Evolutionary conservation across 2,888 invertebrate genomes (phyloP).

Genomic region (Oscheius sp.): DNA sequence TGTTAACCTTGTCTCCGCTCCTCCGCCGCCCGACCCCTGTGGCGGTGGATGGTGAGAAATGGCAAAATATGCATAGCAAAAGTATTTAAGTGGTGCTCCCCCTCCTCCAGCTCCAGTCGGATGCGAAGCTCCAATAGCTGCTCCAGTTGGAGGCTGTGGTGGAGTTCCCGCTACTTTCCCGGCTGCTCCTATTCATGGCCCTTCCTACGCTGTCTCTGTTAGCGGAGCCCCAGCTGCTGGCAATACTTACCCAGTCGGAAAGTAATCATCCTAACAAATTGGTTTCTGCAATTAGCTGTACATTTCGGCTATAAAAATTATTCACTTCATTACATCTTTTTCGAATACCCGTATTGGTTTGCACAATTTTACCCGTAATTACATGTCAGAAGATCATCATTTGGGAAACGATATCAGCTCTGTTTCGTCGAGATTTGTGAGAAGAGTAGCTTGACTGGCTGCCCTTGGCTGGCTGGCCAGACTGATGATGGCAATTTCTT

Average conservation of each 20-base stretch:
- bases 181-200: background rate
- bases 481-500: constrained; percentile 36
- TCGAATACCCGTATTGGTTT: constrained; percentile 6
- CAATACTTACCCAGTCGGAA: constrained; percentile 13
- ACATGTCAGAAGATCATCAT: background rate
- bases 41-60: background rate
- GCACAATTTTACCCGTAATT: constrained; percentile 7
- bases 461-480: constrained; percentile 10
- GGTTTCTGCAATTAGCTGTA: background rate
- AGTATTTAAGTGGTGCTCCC: background rate
- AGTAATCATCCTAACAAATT: background rate
- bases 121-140: too few relatives aligned
- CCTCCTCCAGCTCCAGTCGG: constrained; percentile 8
- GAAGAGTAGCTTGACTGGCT: constrained; percentile 35
- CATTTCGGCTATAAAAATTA: background rate
- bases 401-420: constrained; percentile 29
- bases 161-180: background rate
- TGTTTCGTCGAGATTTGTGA: constrained; percentile 36
- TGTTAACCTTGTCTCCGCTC: background rate
- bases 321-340: background rate
- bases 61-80: background rate
- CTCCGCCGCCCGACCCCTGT: constrained; percentile 17
- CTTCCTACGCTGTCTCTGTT: background rate
- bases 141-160: constrained; percentile 5
- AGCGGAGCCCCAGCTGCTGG: constrained; percentile 1